Percentiles rank a stretch among this genome's conserved stretches.
These are phyloP conservation scores for Circaetus gallicus DNA, from an alignment of 2,113 vertebrate genomes.

Conservation along the genomic window DNA sequence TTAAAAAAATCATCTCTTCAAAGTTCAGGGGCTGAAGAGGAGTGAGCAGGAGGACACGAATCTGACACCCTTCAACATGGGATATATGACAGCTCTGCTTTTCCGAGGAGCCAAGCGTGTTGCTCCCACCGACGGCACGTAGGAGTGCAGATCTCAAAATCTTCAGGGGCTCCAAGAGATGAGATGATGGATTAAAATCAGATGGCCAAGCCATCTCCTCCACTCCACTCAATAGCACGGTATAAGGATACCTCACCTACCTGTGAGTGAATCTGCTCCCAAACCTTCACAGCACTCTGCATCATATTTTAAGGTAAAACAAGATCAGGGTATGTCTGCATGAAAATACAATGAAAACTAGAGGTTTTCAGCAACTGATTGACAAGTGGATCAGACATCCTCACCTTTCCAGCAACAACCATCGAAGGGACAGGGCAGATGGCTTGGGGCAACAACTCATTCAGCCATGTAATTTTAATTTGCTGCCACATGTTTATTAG, in stretches of 20 bases:
- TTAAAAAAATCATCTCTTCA: not conserved
- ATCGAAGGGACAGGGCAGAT: not conserved
- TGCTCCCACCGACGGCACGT: rapidly evolving
- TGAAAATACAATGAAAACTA: not conserved
- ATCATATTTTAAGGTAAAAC: not conserved
- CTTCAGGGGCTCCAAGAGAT: not conserved
- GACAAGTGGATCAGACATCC: not conserved
- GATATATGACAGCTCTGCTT: not conserved
- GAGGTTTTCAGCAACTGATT: not conserved
- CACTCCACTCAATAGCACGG: not conserved
- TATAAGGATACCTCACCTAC: not conserved
- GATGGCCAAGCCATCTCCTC: not conserved
- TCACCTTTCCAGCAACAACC: not conserved
- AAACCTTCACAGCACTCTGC: not conserved
- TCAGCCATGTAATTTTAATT: not conserved
- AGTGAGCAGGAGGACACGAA: not conserved
- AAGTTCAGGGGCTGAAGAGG: not conserved
- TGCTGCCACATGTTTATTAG: not conserved
- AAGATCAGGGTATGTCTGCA: not conserved
- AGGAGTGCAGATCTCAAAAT: not conserved
- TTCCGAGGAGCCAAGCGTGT: not conserved
- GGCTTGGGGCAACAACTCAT: not conserved
- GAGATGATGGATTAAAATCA: not conserved
- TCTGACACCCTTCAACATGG: not conserved
- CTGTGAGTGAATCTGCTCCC: not conserved